Base-by-base conservation (phyloP, 1,140 invertebrate genomes). In the Branchinecta lynchi region DNA sequence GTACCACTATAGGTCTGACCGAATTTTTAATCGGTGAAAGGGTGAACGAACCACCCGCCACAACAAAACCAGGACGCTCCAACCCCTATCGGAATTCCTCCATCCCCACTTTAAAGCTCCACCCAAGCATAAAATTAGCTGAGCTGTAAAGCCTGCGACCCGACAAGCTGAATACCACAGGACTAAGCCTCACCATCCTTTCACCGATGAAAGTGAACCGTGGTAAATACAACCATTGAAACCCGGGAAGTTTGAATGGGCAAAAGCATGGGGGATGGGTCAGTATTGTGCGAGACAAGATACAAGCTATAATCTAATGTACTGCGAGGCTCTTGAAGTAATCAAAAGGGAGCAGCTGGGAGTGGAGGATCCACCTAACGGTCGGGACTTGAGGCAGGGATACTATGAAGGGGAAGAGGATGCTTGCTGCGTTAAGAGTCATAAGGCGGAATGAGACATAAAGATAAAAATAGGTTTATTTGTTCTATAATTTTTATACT, bases 101-200 rank as follows among this genome's bases (percentile, higher is more conserved):
- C 32, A 32, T 32, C 32, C 32, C 32, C 32, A 1, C 32, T 32
- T 32, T 32, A 32, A 32, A 32, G 32, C 32, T 15, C 17, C 51
- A 60, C 17, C 51, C 12, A 60, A 60, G 51, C 51, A 60, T 60
- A 60, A 60, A 60, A 60, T 60, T 60, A 60, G 51, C 51, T 60
- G 2, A 60, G 51, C 51, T 60, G 51, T 6, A 15, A 60, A 15
- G 17, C 12, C 51, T 60, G 17, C 12, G 51, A 60, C 51, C 12
- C 17, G 17, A 60, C 51, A 60, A 60, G 51, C 51, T 60, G 51
- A 60, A 60, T 60, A 60, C 51, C 51, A 60, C 51, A 60, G 51
- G 17, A 60, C 51, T 60, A 60, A 60, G 51, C 51, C 51, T 60
- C 51, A 60, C 12, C 51, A 12, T 15, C 12, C 51, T 60, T 60